Base-by-base conservation (phyloP, 1,140 invertebrate genomes). In the Drosophila sproati region DNA sequence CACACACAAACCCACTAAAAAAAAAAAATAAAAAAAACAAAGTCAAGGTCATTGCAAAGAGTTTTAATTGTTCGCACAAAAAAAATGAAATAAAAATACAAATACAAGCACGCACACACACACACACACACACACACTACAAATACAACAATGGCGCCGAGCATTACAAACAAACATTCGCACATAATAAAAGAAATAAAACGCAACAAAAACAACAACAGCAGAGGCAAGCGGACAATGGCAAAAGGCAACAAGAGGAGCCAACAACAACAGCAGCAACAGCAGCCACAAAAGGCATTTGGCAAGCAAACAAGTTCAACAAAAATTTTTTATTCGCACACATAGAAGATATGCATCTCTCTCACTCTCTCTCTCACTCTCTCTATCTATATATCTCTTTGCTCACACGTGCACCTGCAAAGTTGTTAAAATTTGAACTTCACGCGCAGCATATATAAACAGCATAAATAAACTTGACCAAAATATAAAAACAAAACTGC, bases 21-120 rank as follows among this genome's bases (percentile, higher is more conserved):
- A 32, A 59, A 55, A 52, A 59, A 48, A 32, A 37, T n/a, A 80
- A 79, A 87, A 76, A 77, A 80, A 91, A 91, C 91, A 92, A 92
- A 92, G 91, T 92, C 91, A 92, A 92, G 91, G 91, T 92, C 91
- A 92, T 91, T 89, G 91, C 85, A 92, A 92, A 92, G 91, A 92
- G 91, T 92, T 92, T 89, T 92, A 92, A 92, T 92, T 92, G 91
- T 91, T 92, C 91, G 78, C 70, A 88, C 73, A 91, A 75, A 63
- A 73, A 80, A 71, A 67, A 72, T 62, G 66, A 83, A 87, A 82
- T 82, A 82, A 72, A 77, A 82, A 87, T 72, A 77, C 77, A 68
- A 71, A 78, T 56, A 68, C 61, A 62, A 39, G 61, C 60, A 54
- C 51, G 45, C 68, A 63, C 45, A 78, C 60, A 74, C 69, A 69